Conservation (phyloP, 2,888 invertebrate species). For the Helicoverpa assulta region DNA sequence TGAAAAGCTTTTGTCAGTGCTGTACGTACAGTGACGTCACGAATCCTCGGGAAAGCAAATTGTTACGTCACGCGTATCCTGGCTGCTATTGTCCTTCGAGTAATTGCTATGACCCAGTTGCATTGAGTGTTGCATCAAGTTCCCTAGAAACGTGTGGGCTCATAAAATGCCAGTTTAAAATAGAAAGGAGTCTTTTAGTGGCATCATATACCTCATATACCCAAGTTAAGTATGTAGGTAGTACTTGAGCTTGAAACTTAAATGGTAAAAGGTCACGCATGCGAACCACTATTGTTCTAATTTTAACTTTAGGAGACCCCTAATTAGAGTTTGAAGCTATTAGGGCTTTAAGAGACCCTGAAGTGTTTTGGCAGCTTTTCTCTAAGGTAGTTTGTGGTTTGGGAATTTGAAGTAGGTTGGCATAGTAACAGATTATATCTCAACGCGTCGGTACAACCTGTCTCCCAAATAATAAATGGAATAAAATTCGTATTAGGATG, state of each 20-base stretch:
- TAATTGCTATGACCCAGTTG: constrained; percentile 52
- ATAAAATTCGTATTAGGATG: too few species aligned
- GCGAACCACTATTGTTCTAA: constrained; percentile 23
- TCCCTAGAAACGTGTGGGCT: constrained; percentile 6
- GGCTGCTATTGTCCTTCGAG: constrained; percentile 51
- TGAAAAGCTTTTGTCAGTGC: constrained; percentile 30
- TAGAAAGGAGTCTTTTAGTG: constrained; percentile 18
- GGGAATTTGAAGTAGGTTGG: background rate
- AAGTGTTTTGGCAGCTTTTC: background rate
- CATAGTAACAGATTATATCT: too few species aligned
- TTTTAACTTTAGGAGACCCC: constrained; percentile 28
- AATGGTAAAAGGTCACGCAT: constrained; percentile 35
- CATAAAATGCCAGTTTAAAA: constrained; percentile 28
- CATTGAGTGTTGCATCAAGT: constrained; percentile 45
- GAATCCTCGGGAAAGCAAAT: constrained; percentile 30
- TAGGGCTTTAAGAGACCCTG: background rate
- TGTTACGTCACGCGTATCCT: constrained; percentile 48
- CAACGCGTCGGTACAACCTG: too few species aligned
- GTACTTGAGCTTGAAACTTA: constrained; percentile 6
- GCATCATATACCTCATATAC: background rate
- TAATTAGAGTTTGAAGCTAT: background rate
- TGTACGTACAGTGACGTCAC: constrained; percentile 35
- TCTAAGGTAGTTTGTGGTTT: background rate
- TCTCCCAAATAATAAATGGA: too few species aligned
- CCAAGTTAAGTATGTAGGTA: background rate